Conservation (phyloP, 2,888 invertebrate species). For the Spodoptera picta region DNA sequence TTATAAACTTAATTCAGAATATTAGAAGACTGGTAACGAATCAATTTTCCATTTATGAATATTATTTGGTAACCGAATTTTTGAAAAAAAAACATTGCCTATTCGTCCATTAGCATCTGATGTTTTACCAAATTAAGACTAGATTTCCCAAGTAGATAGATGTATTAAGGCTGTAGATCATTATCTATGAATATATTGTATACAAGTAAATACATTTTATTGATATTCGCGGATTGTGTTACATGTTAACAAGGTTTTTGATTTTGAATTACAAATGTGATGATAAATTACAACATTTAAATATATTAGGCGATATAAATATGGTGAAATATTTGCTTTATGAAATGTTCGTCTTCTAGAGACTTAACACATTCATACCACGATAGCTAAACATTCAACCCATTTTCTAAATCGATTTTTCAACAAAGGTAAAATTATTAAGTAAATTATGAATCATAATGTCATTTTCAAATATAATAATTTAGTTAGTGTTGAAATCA, state of each 20-base stretch:
- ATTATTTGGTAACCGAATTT: not conserved
- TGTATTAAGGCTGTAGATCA: constrained; percentile 2
- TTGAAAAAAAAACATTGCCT: constrained; percentile 1
- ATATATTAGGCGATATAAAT: constrained; percentile 30
- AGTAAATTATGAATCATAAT: too few relatives aligned
- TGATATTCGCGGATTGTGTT: constrained; percentile 35
- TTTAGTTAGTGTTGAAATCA: constrained; percentile 22
- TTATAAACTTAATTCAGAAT: constrained; percentile 48
- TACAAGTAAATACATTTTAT: constrained; percentile 30
- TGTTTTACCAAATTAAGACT: constrained; percentile 3
- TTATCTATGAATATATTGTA: constrained; percentile 24
- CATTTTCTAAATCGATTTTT: not conserved
- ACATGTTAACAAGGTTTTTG: constrained; percentile 31
- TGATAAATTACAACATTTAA: constrained; percentile 30
- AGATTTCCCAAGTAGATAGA: constrained; percentile 15
- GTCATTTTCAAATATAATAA: constrained; percentile 13
- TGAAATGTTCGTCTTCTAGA: too few relatives aligned
- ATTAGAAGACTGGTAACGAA: constrained; percentile 9
- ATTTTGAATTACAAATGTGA: constrained; percentile 21
- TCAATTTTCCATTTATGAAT: too few relatives aligned
- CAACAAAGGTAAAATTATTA: not conserved
- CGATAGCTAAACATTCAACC: too few relatives aligned
- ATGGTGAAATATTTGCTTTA: constrained; percentile 16
- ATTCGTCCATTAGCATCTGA: constrained; percentile 1
- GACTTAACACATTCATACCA: too few relatives aligned